A percentile compares a stretch with the other conserved stretches of the same genome.
These are phyloP conservation scores for Operophtera brumata DNA, from an alignment of 2,888 invertebrate genomes.

Conservation along the genomic window DNA sequence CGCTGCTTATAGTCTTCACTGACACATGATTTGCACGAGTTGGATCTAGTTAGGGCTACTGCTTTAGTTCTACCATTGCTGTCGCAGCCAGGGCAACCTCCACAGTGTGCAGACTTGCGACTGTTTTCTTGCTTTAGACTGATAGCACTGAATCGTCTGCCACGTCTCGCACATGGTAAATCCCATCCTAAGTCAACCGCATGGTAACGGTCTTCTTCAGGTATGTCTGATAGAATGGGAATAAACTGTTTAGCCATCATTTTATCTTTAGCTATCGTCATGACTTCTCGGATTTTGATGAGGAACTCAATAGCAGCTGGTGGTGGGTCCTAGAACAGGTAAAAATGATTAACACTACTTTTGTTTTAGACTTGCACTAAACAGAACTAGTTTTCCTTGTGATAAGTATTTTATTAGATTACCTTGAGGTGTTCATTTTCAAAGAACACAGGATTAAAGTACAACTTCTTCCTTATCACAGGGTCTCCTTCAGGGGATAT, in stretches of 20 bases:
- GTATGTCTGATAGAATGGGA: constrained; percentile 88
- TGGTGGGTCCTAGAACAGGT: constrained; percentile 87
- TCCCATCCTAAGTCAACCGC: constrained; percentile 75
- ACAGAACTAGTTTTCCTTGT: background rate
- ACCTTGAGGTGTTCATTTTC: constrained; percentile 92
- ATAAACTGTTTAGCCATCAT: constrained; percentile 90
- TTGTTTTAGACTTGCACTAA: background rate
- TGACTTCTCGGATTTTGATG: constrained; percentile 93
- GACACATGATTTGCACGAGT: constrained; percentile 80
- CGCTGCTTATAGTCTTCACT: constrained; percentile 85
- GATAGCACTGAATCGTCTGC: constrained; percentile 78
- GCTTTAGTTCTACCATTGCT: constrained; percentile 56
- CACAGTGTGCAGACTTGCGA: constrained; percentile 78
- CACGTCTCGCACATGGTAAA: constrained; percentile 73
- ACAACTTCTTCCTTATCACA: constrained; percentile 86
- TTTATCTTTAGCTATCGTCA: constrained; percentile 92
- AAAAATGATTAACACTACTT: constrained; percentile 5
- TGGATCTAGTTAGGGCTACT: constrained; percentile 63
- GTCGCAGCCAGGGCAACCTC: constrained; percentile 86
- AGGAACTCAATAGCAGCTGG: constrained; percentile 95
- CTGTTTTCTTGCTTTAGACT: constrained; percentile 83
- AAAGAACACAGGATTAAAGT: constrained; percentile 95
- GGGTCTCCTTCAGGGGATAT: constrained; percentile 59
- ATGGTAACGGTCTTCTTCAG: constrained; percentile 85
- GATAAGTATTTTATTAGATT: constrained; percentile 36